phyloP scores from a whole-genome alignment of 2,888 invertebrate genomes.

The Euplexia lucipara region DNA sequence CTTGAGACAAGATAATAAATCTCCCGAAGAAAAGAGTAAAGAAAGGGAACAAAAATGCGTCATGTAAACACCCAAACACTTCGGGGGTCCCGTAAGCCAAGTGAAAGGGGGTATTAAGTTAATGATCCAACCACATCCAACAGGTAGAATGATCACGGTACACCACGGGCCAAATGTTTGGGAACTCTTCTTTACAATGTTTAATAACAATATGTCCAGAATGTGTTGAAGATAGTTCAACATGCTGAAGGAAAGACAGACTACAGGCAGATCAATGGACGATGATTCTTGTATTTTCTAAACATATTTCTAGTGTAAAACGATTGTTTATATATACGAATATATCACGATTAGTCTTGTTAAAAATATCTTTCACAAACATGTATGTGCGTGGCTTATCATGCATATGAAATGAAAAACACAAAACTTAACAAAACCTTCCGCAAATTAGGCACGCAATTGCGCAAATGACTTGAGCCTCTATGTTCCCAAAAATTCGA shows the following conservation, averaged over 20 bases:
- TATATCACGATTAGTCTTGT: neutral
- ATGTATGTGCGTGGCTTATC: too few relatives aligned
- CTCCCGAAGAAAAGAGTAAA: constrained; percentile 53
- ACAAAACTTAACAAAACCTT: constrained; percentile 2
- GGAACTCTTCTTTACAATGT: constrained; percentile 38
- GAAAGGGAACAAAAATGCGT: constrained; percentile 59
- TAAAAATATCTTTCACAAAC: neutral
- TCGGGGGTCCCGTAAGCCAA: constrained; percentile 56
- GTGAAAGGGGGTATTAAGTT: constrained; percentile 67
- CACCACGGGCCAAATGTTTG: constrained; percentile 44
- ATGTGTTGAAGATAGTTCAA: constrained; percentile 10
- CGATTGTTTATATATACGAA: too few relatives aligned
- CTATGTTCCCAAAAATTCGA: constrained; percentile 9
- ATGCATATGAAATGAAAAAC: neutral
- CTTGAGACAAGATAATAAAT: constrained; percentile 62
- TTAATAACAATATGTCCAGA: neutral
- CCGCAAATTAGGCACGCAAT: constrained; percentile 15
- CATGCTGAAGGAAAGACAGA: neutral
- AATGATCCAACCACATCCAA: constrained; percentile 69
- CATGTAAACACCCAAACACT: constrained; percentile 64
- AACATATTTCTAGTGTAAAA: too few relatives aligned
- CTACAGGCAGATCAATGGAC: neutral
- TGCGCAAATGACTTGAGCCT: neutral
- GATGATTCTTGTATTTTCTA: too few relatives aligned
- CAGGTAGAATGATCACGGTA: constrained; percentile 68